Evolutionary conservation across 2,888 invertebrate genomes (phyloP).

Genomic region (Apamea crenata): DNA sequence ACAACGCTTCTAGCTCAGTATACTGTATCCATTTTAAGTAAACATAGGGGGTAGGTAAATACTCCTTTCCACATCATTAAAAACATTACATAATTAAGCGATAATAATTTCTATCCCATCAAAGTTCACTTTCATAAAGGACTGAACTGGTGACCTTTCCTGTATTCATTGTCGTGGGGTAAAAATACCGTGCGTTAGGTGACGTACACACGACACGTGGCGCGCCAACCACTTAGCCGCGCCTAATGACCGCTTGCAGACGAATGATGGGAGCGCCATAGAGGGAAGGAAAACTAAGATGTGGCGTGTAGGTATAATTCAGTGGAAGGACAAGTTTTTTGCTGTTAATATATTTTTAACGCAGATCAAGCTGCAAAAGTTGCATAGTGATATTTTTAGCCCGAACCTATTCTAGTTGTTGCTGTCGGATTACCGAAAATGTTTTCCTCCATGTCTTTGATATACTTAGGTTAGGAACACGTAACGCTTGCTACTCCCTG

Average conservation of each 20-base stretch:
- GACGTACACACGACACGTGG: conserved; percentile 56
- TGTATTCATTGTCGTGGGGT: conserved; percentile 37
- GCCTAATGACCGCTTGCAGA: conserved; percentile 65
- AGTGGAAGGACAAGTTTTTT: neutral
- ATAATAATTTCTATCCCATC: neutral
- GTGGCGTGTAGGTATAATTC: conserved; percentile 18
- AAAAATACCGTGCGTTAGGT: conserved; percentile 43
- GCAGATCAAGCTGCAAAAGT: neutral
- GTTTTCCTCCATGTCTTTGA: neutral
- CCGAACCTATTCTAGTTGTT: neutral
- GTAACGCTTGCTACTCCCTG: neutral
- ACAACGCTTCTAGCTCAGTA: neutral
- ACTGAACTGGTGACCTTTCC: conserved; percentile 26
- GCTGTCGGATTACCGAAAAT: neutral
- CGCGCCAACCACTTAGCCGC: conserved; percentile 58
- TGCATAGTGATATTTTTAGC: neutral
- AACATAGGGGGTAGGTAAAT: neutral
- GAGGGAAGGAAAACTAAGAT: conserved; percentile 23
- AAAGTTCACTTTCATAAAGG: conserved; percentile 13
- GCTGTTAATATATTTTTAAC: neutral
- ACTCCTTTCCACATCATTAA: neutral
- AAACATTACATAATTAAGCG: neutral
- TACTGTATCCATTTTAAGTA: neutral
- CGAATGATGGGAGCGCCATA: conserved; percentile 61
- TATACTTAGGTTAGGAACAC: neutral